Evolutionary conservation across 2,888 invertebrate species (phyloP).

Genomic region (Epiperipatus broadwayi): DNA sequence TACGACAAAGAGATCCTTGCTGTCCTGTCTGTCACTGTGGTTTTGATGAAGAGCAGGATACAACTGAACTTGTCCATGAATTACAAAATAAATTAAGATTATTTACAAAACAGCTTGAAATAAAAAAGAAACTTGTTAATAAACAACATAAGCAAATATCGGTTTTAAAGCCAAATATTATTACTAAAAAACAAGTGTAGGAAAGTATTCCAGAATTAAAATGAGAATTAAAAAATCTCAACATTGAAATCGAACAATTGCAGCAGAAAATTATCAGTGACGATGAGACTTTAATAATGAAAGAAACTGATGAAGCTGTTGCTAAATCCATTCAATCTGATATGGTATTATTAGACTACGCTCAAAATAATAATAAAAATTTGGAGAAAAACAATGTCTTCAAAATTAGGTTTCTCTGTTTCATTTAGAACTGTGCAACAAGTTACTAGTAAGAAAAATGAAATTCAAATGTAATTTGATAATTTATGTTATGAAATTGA

Average conservation of each 20-base stretch:
- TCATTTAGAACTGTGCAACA: constrained; percentile 21
- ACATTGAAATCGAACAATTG: constrained; percentile 29
- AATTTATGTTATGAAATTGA: too few relatives aligned
- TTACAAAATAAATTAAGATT: constrained; percentile 23
- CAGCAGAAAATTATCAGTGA: constrained; percentile 20
- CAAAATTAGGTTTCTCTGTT: constrained; percentile 24
- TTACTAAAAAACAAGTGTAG: constrained; percentile 12
- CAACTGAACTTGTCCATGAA: constrained; percentile 32
- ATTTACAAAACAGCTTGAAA: constrained; percentile 24
- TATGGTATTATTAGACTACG: constrained; percentile 54
- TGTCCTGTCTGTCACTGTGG: constrained; percentile 71
- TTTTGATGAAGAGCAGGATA: constrained; percentile 44
- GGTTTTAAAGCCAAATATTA: constrained; percentile 25
- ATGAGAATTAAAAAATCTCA: constrained; percentile 24
- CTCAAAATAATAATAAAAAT: constrained; percentile 26
- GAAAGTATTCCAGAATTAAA: too few relatives aligned
- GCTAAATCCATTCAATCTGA: constrained; percentile 47
- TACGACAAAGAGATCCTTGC: constrained; percentile 38
- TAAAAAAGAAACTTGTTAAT: constrained; percentile 22
- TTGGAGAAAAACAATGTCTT: constrained; percentile 29
- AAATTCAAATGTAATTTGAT: constrained; percentile 20
- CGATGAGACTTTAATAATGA: constrained; percentile 21
- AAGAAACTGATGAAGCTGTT: constrained; percentile 34
- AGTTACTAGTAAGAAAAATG: constrained; percentile 24
- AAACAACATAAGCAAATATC: constrained; percentile 24